A percentile compares a stretch with the other conserved stretches of the same genome.
Evolutionary conservation across 2,113 vertebrate genomes (phyloP).

Genomic region (Oostethus manadensis): DNA sequence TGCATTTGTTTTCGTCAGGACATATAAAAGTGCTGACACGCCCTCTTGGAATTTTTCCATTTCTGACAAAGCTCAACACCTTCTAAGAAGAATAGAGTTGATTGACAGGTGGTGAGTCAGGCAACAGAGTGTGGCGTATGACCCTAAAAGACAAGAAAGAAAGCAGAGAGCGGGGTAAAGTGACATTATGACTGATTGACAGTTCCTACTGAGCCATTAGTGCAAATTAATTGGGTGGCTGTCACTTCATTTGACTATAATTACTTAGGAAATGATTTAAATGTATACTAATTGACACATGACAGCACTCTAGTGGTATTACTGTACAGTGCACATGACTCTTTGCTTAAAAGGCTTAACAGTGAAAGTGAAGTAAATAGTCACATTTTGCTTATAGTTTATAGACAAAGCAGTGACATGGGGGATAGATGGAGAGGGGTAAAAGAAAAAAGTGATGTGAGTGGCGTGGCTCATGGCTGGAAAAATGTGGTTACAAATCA

Average conservation of each 20-base stretch:
- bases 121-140: constrained; percentile 22
- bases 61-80: constrained; percentile 2
- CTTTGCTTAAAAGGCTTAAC: constrained; percentile 8
- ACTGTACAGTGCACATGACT: constrained; percentile 30
- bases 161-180: constrained; percentile 3
- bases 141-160: constrained; percentile 12
- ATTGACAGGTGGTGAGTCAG: constrained; percentile 49
- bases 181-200: constrained; percentile 42
- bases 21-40: constrained; percentile 45
- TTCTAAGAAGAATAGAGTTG: constrained; percentile 10
- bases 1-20: neutral
- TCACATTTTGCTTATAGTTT: constrained; percentile 38
- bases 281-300: constrained; percentile 55
- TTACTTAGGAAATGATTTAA: constrained; percentile 58
- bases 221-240: constrained; percentile 57
- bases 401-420: constrained; percentile 12
- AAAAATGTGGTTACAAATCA: neutral
- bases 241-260: constrained; percentile 58
- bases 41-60: constrained; percentile 28
- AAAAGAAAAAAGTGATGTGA: neutral
- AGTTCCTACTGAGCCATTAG: constrained; percentile 56
- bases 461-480: neutral
- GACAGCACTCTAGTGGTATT: constrained; percentile 50
- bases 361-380: constrained; percentile 24
- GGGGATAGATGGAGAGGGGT: constrained; percentile 18